Percentiles rank a stretch among this genome's conserved stretches.
These are phyloP conservation scores for Scopus umbretta DNA, from an alignment of 2,113 vertebrate species.

Conservation along the genomic window DNA sequence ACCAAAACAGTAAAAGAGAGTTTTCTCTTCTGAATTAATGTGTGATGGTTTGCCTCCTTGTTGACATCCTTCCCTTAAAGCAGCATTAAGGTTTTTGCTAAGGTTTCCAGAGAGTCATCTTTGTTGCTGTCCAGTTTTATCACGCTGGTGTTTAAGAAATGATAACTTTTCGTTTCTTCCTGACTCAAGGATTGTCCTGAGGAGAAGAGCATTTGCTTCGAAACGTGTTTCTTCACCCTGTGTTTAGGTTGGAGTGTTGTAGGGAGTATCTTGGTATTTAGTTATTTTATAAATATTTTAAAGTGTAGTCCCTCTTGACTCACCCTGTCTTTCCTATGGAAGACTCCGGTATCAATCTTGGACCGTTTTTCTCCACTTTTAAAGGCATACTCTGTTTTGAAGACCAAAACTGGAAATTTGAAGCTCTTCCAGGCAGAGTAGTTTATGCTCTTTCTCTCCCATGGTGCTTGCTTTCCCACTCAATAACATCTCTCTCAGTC, in stretches of 20 bases:
- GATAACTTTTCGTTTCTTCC: not conserved
- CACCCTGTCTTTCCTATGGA: not conserved
- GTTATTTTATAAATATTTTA: not conserved
- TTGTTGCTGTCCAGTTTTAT: not conserved
- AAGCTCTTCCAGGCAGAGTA: not conserved
- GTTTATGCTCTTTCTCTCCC: not conserved
- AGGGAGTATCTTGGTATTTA: not conserved
- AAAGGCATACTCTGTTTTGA: not conserved
- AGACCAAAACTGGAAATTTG: not conserved
- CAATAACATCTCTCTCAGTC: not conserved
- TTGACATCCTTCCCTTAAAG: not conserved
- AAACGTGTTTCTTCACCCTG: not conserved
- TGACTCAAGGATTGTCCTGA: not conserved
- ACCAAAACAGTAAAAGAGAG: not conserved
- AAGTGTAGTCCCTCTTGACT: not conserved
- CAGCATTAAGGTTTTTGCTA: not conserved
- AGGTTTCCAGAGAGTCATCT: not conserved
- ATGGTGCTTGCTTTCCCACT: not conserved
- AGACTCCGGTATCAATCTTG: not conserved
- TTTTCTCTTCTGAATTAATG: not conserved
- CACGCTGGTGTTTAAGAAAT: not conserved
- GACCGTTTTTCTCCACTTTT: not conserved
- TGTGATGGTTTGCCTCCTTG: not conserved
- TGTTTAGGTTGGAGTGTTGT: not conserved
- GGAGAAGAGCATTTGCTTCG: not conserved